A percentile compares a stretch with the other conserved stretches of the same genome.
Conservation (phyloP, 2,113 vertebrate genomes). For the Sebastes fasciatus region DNA sequence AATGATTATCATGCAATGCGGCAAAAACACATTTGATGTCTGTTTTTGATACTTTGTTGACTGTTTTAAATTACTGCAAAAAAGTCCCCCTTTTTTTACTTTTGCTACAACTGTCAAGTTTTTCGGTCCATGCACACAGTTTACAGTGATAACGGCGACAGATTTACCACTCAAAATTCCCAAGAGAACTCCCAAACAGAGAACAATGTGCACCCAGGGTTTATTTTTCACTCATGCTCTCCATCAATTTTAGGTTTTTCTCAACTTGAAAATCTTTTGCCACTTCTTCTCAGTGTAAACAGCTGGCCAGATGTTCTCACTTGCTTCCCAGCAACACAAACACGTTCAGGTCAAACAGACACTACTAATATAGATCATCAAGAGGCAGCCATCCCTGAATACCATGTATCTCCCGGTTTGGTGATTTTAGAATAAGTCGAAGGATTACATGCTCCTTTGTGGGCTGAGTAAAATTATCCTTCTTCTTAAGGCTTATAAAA, state of each 20-base stretch:
- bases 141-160: neutral
- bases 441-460: conserved; percentile 48
- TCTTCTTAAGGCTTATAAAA: conserved; percentile 31
- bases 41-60: neutral
- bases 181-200: neutral
- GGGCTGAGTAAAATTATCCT: conserved; percentile 28
- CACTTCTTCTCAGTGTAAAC: conserved; percentile 51
- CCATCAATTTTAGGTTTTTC: conserved; percentile 35
- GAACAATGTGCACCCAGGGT: neutral
- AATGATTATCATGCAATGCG: neutral
- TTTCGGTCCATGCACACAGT: neutral
- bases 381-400: conserved; percentile 11
- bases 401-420: neutral
- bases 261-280: conserved; percentile 15
- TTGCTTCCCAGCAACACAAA: conserved; percentile 52
- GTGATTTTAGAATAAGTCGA: conserved; percentile 30
- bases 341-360: conserved; percentile 39
- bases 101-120: neutral
- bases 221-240: conserved; percentile 14
- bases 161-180: neutral
- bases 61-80: neutral
- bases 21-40: neutral
- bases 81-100: neutral
- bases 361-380: conserved; percentile 20
- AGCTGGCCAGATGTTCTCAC: conserved; percentile 56